phyloP scores from a whole-genome alignment of 2,113 vertebrate genomes.

The Colaptes auratus region DNA sequence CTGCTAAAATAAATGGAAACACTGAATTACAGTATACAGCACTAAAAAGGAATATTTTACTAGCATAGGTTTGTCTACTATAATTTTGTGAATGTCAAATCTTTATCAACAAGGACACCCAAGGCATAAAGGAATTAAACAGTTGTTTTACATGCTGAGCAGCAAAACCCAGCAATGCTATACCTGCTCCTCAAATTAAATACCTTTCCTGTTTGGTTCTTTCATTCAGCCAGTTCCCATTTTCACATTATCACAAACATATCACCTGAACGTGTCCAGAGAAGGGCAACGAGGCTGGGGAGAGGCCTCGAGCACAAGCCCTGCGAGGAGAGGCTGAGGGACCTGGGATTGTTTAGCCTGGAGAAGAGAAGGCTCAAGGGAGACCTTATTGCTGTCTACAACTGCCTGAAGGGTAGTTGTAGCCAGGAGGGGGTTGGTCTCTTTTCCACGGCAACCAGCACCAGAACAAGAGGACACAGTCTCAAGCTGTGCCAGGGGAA shows the following conservation, averaged over 20 bases:
- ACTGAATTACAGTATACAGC: slow-evolving; percentile 7
- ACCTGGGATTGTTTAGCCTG: too few species aligned
- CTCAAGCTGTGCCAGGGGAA: too few species aligned
- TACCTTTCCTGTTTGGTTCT: not conserved
- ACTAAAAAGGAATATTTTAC: slow-evolving; percentile 26
- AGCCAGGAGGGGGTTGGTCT: too few species aligned
- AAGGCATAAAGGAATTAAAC: slow-evolving; percentile 14
- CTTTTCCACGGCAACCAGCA: too few species aligned
- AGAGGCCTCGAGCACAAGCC: too few species aligned
- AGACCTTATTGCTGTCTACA: too few species aligned
- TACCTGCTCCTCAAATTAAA: not conserved
- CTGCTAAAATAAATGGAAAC: slow-evolving; percentile 56
- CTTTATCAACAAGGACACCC: not conserved
- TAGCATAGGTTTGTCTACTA: not conserved
- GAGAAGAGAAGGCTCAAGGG: too few species aligned
- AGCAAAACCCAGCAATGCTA: not conserved
- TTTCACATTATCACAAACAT: not conserved
- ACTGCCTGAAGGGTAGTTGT: too few species aligned
- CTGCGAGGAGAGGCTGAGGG: too few species aligned
- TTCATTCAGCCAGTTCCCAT: not conserved
- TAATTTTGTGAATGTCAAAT: slow-evolving; percentile 33
- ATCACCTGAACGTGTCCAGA: too few species aligned
- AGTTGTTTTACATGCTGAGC: not conserved
- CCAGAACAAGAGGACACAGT: too few species aligned
- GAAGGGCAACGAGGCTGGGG: too few species aligned